A percentile compares a stretch with the other conserved stretches of the same genome.
These are phyloP conservation scores for Periophthalmodon schlosseri DNA, from an alignment of 2,113 vertebrate genomes.

Conservation along the genomic window DNA sequence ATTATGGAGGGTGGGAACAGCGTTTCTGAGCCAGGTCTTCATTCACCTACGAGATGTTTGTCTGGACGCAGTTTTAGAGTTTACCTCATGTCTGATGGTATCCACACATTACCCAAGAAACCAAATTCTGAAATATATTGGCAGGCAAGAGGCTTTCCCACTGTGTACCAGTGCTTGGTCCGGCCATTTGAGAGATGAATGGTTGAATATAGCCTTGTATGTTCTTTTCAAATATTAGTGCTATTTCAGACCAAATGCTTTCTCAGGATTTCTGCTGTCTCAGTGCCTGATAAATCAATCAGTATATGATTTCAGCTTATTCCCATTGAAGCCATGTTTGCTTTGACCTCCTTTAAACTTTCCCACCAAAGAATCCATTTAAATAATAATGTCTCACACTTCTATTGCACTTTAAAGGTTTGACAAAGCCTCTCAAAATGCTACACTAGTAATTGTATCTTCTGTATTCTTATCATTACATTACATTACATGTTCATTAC, in stretches of 20 bases:
- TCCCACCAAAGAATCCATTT: constrained; percentile 5
- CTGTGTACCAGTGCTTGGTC: constrained; percentile 21
- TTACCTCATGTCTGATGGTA: constrained; percentile 52
- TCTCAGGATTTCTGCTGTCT: constrained; percentile 25
- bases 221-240: constrained; percentile 37
- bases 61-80: constrained; percentile 58
- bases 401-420: too few relatives aligned
- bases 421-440: too few relatives aligned
- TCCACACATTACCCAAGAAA: constrained; percentile 38
- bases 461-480: too few relatives aligned
- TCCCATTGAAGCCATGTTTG: constrained; percentile 34
- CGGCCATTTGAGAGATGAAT: constrained; percentile 53
- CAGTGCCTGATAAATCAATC: constrained; percentile 30
- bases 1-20: constrained; percentile 31
- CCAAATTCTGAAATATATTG: constrained; percentile 36
- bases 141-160: constrained; percentile 30
- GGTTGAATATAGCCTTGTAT: constrained; percentile 39
- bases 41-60: constrained; percentile 49
- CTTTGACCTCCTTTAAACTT: constrained; percentile 21
- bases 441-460: too few relatives aligned
- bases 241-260: constrained; percentile 52
- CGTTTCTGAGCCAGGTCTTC: constrained; percentile 40
- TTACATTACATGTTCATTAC: too few relatives aligned
- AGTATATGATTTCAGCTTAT: constrained; percentile 18
- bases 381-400: too few relatives aligned